Base-by-base conservation (phyloP, 1,140 invertebrate genomes). In the Nebria ingens region DNA sequence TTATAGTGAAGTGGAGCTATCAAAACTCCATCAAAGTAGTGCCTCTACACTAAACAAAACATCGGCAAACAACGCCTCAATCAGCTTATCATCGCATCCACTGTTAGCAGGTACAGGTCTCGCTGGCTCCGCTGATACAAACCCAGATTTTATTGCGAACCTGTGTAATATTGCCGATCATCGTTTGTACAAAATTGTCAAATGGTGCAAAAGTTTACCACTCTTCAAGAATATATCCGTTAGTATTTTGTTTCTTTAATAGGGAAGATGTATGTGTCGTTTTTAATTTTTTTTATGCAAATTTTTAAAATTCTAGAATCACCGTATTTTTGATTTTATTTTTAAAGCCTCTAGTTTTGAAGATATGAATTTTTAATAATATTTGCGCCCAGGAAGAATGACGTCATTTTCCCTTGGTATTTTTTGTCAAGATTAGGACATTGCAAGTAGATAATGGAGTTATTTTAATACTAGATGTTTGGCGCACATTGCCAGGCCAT, bases 191-290 rank as follows among this genome's bases (percentile, higher is more conserved):
- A 96, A 97, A 76, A 94, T 98, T 61, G 95, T 98, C 53, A 94
- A 96, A 68, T 98, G 95, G 95, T 97, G 94, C 74, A 93, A 97
- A 71, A 95, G 92, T 72, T 74, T 98, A 67, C 94, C 94, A 11
- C 80, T 97, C 2, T 97, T 98, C 71, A 93, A 94, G 69, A 91
- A 95, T 72, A 97, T 98, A 64, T 89, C 90, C 58, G 88, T 91
- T 62, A 75, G 79, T 75, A 38, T 51, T 22, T 34, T 19, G 4
- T 21, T 54, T 34, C 25, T 34, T n/a, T n/a, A n/a, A n/a, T n/a
- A n/a, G n/a, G n/a, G n/a, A n/a, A n/a, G n/a, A n/a, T n/a, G n/a
- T n/a, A n/a, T n/a, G n/a, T n/a, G n/a, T n/a, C n/a, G n/a, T n/a
- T n/a, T n/a, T n/a, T n/a, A n/a, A n/a, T n/a, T n/a, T n/a, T n/a